Percentiles rank a stretch among this genome's conserved stretches.
Conservation (phyloP, 2,797 vertebrate species). For the Mionectes olivaceus region DNA sequence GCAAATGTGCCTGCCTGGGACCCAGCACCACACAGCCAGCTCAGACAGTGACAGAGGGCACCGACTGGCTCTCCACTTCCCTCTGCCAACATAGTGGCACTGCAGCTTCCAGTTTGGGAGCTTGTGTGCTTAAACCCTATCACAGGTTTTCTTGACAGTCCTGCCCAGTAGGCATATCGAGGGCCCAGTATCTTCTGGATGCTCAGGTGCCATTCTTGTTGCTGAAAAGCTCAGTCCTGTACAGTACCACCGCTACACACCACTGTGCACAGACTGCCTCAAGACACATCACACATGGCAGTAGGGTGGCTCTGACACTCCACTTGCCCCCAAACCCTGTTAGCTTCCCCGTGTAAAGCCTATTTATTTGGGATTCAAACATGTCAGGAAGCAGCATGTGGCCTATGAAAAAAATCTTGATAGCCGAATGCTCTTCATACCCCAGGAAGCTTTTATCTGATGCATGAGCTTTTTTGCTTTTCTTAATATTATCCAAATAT, state of each 20-base stretch:
- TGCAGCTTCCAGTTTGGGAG: not conserved
- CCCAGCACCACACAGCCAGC: not conserved
- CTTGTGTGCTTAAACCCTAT: not conserved
- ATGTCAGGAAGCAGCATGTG: not conserved
- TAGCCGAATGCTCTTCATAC: not conserved
- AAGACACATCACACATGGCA: rapidly evolving
- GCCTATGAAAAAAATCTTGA: not conserved
- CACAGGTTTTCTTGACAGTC: not conserved
- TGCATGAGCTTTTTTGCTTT: not conserved
- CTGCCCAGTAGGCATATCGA: not conserved
- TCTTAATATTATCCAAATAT: constrained; percentile 12
- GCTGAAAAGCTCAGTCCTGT: not conserved
- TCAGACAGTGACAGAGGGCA: not conserved
- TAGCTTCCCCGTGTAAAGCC: not conserved
- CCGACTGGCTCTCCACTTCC: not conserved
- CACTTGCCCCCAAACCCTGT: not conserved
- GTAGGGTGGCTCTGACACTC: not conserved
- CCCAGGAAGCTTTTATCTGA: not conserved
- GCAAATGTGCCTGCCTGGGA: not conserved
- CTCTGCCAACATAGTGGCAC: not conserved
- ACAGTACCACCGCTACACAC: rapidly evolving
- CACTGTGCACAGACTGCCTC: not conserved
- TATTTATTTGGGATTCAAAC: constrained; percentile 9
- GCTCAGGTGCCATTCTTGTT: not conserved
- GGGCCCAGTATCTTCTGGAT: not conserved